Base-by-base conservation (phyloP, 2,797 vertebrate genomes). In the Potorous gilbertii region DNA sequence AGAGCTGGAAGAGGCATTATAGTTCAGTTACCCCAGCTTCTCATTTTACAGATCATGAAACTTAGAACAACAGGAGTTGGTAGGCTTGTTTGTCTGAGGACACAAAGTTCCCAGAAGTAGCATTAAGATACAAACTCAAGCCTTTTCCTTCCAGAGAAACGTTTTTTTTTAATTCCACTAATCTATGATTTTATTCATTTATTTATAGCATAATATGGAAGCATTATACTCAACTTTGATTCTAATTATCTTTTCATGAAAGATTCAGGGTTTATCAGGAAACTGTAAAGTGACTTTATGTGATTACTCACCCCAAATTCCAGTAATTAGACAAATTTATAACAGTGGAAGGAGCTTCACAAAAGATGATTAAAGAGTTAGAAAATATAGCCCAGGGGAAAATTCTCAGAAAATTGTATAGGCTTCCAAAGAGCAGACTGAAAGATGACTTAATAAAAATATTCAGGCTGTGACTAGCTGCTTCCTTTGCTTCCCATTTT, bases 241-340 rank as follows among this genome's bases (percentile, higher is more conserved):
- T 81, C 54, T 94, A 97, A 94, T 97, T 97, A 96, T 66, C 52
- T 95, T 91, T 97, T 81, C 94, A 57, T 93, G 90, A 96, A 97
- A 96, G 74, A 94, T 0, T 66, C 66, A 74, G 24, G 91, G 31
- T 91, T 96, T 97, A 96, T 31, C 4, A 93, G 95, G 93, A 94
- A 95, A 95, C 6, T 81, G 21, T 93, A 92, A 89, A 81, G 54
- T 96, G 91, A 62, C 12, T 93, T 91, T 97, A 92, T 97, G 90
- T 93, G 90, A 90, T 40, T 92, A 56, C 52, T 94, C 94, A 94
- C 92, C 87, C 93, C 59, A 95, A 95, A 96, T 96, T 95, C 90
- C 93, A 93, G 93, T 95, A 96, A 96, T 96, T 95, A 96, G 52
- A 94, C 14, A 74, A 74, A 74, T 74, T 74, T 74, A 40, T 74